Base-by-base conservation (phyloP, 2,888 invertebrate species). In the Rapana venosa region DNA sequence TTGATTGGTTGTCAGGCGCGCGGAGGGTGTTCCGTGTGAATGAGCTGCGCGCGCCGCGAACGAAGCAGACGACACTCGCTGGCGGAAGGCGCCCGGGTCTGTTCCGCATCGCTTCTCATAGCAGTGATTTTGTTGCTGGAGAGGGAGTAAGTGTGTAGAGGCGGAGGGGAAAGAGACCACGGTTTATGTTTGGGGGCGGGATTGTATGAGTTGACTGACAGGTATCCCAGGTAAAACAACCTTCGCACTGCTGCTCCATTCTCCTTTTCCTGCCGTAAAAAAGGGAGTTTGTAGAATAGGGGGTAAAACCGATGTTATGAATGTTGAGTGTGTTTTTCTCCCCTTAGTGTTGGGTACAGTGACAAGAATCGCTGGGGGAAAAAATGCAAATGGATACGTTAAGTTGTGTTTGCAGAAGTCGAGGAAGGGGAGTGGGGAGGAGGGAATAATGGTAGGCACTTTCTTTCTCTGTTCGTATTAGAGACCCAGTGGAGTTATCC, bases 31-130 rank as follows among this genome's bases (percentile, higher is more conserved):
- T 84, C 89, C 84, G 89, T 85, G 89, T 89, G 89, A 89, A 89
- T 89, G 89, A 74, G 89, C 84, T 30, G 89, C 85, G 89, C 89
- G 89, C 89, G 89, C 74, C 83, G 15, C 83, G 47, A 36, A 66
- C 32, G 88, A 84, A 89, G 89, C 89, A 89, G 89, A 89, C 89
- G 89, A 89, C 89, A 89, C 47, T 74, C 30, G 89, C 85, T 26
- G 74, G 61, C 47, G 77, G 70, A 58, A 35, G 85, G 84, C 84
- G 88, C 84, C 47, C 70, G 84, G 35, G 32, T 66, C 26, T 58
- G 79, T 30, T 79, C n/a, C 89, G 84, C 84, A 74, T 74, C 89
- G 85, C 66, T 89, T 89, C 89, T 74, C 36, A 11, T 70, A 81
- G 32, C 35, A 84, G 85, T 89, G 85, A 89, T 32, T 89, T 89